phyloP scores from a whole-genome alignment of 37 sponge, comb jelly and placozoan species.

The Tethya wilhelma region DNA sequence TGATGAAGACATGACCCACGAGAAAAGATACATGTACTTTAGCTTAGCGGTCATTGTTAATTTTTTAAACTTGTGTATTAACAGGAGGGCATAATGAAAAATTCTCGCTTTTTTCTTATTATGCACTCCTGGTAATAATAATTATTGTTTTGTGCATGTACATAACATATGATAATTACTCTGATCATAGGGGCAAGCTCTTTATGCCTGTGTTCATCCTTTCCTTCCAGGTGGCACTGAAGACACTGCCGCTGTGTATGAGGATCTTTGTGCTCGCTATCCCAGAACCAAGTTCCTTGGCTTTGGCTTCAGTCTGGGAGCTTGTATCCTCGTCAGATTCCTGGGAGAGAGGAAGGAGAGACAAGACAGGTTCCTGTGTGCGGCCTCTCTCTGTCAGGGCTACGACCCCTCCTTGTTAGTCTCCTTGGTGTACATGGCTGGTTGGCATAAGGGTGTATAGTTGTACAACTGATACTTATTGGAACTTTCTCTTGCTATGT shows the following conservation, averaged over 20 bases:
- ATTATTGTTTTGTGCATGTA: no score
- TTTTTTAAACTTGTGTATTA: no score
- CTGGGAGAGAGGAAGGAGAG: slow-evolving; percentile 82
- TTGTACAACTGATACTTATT: background rate
- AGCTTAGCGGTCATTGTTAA: no score
- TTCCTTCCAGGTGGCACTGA: slow-evolving; percentile 81
- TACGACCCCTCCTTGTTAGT: slow-evolving; percentile 81
- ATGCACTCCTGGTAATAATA: no score
- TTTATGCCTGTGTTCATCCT: background rate
- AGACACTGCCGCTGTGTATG: slow-evolving; percentile 72
- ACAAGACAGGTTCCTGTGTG: slow-evolving; percentile 78
- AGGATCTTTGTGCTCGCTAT: slow-evolving; percentile 41
- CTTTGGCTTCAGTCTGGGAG: slow-evolving; percentile 92
- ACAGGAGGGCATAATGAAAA: no score
- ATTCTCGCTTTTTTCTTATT: no score
- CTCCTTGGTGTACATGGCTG: background rate
- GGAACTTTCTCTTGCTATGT: background rate
- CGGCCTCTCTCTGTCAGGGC: slow-evolving; percentile 88
- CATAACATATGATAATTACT: no score
- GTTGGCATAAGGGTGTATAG: background rate
- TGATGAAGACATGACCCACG: no score
- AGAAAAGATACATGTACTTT: no score
- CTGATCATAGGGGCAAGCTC: no score
- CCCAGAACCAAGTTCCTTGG: slow-evolving; percentile 54
- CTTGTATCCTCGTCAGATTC: slow-evolving; percentile 77